These are phyloP conservation scores for Molossus alvarezi DNA, from an alignment of 2,797 vertebrate genomes.

Conservation along the genomic window DNA sequence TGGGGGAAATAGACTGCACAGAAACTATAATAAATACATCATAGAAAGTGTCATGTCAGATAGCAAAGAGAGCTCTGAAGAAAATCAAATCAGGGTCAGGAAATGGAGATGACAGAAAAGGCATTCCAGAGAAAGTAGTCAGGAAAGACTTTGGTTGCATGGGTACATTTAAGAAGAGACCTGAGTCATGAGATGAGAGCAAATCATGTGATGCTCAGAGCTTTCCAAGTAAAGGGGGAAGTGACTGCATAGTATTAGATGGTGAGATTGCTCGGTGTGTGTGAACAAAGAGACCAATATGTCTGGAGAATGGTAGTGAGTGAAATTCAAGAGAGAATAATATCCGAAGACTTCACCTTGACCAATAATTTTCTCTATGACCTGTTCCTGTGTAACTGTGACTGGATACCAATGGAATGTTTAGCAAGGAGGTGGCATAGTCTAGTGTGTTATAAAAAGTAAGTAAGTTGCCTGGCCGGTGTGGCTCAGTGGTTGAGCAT, in stretches of 20 bases:
- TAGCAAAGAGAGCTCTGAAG: not conserved
- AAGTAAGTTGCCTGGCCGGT: not conserved
- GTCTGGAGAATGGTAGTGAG: not conserved
- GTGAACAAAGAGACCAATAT: not conserved
- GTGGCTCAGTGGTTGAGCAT: too few relatives aligned
- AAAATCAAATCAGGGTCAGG: not conserved
- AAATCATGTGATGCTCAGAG: not conserved
- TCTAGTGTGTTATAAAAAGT: slow-evolving; percentile 7
- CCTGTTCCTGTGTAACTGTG: fast-evolving
- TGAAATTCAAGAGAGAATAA: not conserved
- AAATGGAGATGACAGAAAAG: not conserved
- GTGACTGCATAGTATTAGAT: not conserved
- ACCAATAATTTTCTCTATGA: too few relatives aligned
- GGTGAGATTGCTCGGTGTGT: not conserved
- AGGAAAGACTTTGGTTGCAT: not conserved
- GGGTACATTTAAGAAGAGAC: not conserved
- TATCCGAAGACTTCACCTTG: not conserved
- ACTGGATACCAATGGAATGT: not conserved
- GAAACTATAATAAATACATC: not conserved
- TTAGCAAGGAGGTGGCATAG: not conserved
- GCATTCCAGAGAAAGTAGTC: not conserved
- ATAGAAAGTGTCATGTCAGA: not conserved
- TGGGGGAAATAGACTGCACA: not conserved
- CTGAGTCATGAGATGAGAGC: not conserved
- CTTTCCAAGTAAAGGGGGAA: not conserved